Percentiles rank a stretch among this genome's conserved stretches.
Evolutionary conservation across 2,797 vertebrate genomes (phyloP).

Genomic region (Sebastes reedi): DNA sequence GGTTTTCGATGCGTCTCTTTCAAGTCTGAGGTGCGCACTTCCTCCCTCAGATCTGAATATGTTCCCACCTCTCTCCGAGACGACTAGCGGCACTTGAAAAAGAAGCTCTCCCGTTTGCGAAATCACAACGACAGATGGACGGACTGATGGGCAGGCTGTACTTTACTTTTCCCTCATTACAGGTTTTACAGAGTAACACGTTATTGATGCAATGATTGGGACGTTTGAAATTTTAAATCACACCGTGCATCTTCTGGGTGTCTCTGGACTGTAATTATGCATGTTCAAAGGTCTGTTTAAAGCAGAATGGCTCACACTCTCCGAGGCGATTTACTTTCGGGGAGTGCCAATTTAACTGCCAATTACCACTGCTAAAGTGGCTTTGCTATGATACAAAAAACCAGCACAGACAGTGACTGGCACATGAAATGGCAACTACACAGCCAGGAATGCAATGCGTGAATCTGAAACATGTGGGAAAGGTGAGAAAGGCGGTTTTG

Average conservation of each 20-base stretch:
- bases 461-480: conserved; percentile 11
- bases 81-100: conserved; percentile 44
- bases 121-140: conserved; percentile 37
- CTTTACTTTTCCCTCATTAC: conserved; percentile 58
- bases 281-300: conserved; percentile 64
- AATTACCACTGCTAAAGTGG: conserved; percentile 53
- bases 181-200: conserved; percentile 52
- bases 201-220: conserved; percentile 59
- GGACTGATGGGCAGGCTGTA: conserved; percentile 36
- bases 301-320: conserved; percentile 48
- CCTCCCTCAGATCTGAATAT: conserved; percentile 62
- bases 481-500: conserved; percentile 22
- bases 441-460: conserved; percentile 7
- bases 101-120: conserved; percentile 19
- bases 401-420: conserved; percentile 50
- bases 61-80: conserved; percentile 37
- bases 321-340: conserved; percentile 52
- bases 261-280: conserved; percentile 57
- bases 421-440: conserved; percentile 15
- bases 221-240: conserved; percentile 63
- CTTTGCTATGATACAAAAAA: conserved; percentile 48
- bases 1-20: conserved; percentile 59
- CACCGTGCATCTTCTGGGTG: conserved; percentile 41
- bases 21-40: conserved; percentile 61
- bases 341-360: conserved; percentile 62